These are phyloP conservation scores for Ptychochromis oligacanthus DNA, from an alignment of 2,113 vertebrate genomes.

Conservation along the genomic window DNA sequence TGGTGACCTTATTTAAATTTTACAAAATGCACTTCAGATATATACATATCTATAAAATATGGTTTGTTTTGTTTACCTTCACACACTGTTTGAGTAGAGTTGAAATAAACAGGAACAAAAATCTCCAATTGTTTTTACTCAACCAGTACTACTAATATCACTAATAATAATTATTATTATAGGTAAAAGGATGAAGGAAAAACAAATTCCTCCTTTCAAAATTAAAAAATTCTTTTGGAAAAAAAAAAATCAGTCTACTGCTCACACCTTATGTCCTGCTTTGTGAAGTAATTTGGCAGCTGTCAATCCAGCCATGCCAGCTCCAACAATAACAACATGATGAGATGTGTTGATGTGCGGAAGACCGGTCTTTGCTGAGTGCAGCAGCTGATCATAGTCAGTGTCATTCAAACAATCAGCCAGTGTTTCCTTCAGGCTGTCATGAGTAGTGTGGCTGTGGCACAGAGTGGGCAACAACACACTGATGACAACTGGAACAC, in stretches of 20 bases:
- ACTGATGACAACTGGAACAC: neutral
- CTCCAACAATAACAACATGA: slow-evolving; percentile 44
- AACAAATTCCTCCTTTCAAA: fast-evolving
- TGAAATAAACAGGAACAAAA: neutral
- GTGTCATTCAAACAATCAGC: slow-evolving; percentile 15
- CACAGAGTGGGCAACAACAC: slow-evolving; percentile 1
- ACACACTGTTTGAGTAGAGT: neutral
- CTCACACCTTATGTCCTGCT: slow-evolving; percentile 55
- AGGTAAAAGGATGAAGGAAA: neutral
- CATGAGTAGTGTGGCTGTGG: too few relatives aligned
- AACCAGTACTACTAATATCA: neutral
- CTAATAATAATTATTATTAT: fast-evolving
- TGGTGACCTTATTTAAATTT: slow-evolving; percentile 27
- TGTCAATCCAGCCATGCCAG: slow-evolving; percentile 50
- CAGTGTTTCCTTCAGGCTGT: too few relatives aligned
- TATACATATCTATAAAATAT: neutral
- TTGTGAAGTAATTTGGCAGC: slow-evolving; percentile 40
- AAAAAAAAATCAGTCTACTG: too few relatives aligned
- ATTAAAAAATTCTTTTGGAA: too few relatives aligned
- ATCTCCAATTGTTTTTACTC: neutral
- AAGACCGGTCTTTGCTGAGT: neutral
- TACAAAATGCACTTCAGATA: neutral
- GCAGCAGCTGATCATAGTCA: slow-evolving; percentile 8
- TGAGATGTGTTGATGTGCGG: neutral
- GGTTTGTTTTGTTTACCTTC: neutral